Conservation (phyloP, 1,140 invertebrate genomes). For the Euglossa dilemma region DNA sequence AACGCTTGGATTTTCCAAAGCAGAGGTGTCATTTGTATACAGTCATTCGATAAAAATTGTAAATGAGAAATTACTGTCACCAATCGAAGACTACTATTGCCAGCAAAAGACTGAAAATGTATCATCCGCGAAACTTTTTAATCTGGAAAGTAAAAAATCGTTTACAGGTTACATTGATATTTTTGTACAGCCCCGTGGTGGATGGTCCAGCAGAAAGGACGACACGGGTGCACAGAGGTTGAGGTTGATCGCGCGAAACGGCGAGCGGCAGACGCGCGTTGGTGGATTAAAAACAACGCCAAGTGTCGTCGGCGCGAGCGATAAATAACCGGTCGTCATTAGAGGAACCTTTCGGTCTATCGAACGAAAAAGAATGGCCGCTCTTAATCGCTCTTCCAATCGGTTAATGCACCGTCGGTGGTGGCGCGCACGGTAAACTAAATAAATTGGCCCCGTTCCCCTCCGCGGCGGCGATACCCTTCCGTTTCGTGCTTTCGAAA, state of each 20-base stretch:
- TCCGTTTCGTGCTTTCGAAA: neutral
- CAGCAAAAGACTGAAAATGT: no score
- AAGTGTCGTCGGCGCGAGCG: conserved; percentile 53
- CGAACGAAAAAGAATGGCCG: conserved; percentile 64
- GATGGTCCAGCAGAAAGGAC: neutral
- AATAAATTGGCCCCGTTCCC: conserved; percentile 60
- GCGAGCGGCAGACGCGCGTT: neutral
- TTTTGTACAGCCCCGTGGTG: no score
- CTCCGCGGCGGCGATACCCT: neutral
- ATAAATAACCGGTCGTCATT: conserved; percentile 64
- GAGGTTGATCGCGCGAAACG: neutral
- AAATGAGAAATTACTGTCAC: no score
- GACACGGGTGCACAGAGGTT: neutral
- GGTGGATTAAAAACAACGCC: conserved; percentile 53
- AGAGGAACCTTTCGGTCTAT: conserved; percentile 63
- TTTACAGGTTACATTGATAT: no score
- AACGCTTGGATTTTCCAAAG: no score
- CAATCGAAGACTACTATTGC: no score
- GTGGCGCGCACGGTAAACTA: conserved; percentile 55
- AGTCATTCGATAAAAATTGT: no score
- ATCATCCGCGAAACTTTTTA: no score
- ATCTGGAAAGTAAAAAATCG: no score
- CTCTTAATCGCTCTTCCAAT: conserved; percentile 69
- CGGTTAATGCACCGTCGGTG: conserved; percentile 67
- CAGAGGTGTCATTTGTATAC: no score